phyloP scores from a whole-genome alignment of 2,797 vertebrate genomes.

The Diceros bicornis region DNA sequence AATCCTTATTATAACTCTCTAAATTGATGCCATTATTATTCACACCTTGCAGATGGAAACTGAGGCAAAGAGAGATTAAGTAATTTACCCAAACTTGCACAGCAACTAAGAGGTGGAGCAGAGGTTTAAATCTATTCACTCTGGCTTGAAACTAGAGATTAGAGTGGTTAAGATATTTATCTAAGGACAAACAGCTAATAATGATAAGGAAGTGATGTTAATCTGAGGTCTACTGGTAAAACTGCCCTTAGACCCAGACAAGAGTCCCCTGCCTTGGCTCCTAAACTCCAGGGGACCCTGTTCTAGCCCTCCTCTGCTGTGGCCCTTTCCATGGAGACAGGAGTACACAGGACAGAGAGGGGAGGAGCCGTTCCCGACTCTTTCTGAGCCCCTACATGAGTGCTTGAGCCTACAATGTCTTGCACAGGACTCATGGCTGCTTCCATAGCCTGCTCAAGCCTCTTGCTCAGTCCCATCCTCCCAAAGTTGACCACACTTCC shows the following conservation, averaged over 20 bases:
- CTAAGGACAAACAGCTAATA: not conserved
- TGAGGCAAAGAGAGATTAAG: not conserved
- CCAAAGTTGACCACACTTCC: not conserved
- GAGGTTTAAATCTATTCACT: not conserved
- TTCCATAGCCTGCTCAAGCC: not conserved
- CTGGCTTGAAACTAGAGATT: not conserved
- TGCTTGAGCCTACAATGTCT: not conserved
- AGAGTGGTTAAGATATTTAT: not conserved
- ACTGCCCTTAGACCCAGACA: not conserved
- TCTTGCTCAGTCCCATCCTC: not conserved
- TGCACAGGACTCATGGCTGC: not conserved
- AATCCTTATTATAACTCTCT: not conserved
- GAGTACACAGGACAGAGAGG: fast-evolving
- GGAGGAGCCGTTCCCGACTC: not conserved
- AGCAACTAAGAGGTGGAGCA: not conserved
- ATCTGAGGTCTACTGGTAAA: not conserved
- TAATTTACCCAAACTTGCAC: not conserved
- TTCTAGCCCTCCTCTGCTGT: not conserved
- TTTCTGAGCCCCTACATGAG: fast-evolving
- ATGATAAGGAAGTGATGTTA: not conserved
- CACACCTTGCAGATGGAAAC: not conserved
- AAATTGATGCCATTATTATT: not conserved
- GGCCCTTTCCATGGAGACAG: not conserved
- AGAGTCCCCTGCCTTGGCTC: not conserved
- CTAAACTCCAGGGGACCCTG: not conserved